phyloP scores from a whole-genome alignment of 2,113 vertebrate genomes.

The Paracanthobrama guichenoti region DNA sequence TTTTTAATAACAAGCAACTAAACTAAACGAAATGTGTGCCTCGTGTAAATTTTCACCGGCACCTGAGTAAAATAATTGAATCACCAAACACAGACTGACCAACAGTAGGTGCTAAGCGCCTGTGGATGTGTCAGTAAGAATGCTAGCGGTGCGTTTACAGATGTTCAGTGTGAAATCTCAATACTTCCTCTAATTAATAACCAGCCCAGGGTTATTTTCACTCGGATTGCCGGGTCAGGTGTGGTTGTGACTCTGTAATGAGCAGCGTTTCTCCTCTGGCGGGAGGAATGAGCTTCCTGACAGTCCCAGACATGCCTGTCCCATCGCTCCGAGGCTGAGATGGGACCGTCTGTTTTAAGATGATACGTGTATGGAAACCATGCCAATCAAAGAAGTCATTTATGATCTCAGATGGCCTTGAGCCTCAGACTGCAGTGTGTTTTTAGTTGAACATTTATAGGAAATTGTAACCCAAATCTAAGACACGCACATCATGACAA shows the following conservation, averaged over 20 bases:
- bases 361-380: not conserved
- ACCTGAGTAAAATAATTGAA: not conserved
- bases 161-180: not conserved
- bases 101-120: not conserved
- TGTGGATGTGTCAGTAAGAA: not conserved
- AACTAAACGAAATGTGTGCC: not conserved
- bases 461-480: not conserved
- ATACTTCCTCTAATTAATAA: not conserved
- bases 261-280: not conserved
- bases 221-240: not conserved
- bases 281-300: not conserved
- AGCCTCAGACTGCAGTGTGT: not conserved
- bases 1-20: no score
- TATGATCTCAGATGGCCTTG: not conserved
- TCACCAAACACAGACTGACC: not conserved
- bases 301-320: not conserved
- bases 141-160: not conserved
- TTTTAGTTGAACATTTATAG: not conserved
- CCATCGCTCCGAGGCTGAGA: not conserved
- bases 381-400: not conserved
- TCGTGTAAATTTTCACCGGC: not conserved
- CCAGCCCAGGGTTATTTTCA: not conserved
- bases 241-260: not conserved
- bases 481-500: not conserved
- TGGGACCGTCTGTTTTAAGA: not conserved